Percentiles rank a stretch among this genome's conserved stretches.
Evolutionary conservation across 2,888 invertebrate species (phyloP).

Genomic region (Lochmaea crataegi): DNA sequence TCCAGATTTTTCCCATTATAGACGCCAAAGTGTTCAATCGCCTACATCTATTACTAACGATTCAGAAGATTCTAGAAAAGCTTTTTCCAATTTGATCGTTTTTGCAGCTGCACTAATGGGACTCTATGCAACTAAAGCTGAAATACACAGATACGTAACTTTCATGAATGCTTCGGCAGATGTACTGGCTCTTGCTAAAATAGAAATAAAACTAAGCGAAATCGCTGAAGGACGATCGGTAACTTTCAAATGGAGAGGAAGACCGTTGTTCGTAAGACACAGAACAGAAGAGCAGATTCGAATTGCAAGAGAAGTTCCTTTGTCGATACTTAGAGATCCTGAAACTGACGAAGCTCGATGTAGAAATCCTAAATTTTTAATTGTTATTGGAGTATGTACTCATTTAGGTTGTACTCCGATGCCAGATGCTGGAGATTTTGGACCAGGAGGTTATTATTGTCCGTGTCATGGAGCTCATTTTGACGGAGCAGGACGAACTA

Average conservation of each 20-base stretch:
- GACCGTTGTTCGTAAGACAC: conserved; percentile 83
- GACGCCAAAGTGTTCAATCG: conserved; percentile 74
- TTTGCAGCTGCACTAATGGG: conserved; percentile 72
- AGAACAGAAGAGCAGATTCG: conserved; percentile 76
- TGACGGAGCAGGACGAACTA: conserved; percentile 78
- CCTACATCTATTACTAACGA: conserved; percentile 69
- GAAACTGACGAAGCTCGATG: conserved; percentile 50
- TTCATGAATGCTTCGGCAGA: conserved; percentile 78
- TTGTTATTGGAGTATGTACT: conserved; percentile 81
- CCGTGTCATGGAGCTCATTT: conserved; percentile 89
- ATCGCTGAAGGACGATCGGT: conserved; percentile 75
- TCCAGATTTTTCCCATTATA: conserved; percentile 88
- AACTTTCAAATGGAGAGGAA: conserved; percentile 81
- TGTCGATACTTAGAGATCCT: conserved; percentile 77
- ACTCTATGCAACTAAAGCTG: conserved; percentile 73
- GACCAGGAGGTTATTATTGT: conserved; percentile 79
- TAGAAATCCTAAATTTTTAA: conserved; percentile 78
- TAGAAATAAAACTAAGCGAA: conserved; percentile 78
- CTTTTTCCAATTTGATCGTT: conserved; percentile 82
- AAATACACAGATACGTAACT: conserved; percentile 68
- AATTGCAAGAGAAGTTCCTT: conserved; percentile 70
- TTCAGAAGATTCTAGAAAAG: conserved; percentile 73
- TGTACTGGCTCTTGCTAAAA: conserved; percentile 79
- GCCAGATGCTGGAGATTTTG: conserved; percentile 73
- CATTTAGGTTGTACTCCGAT: conserved; percentile 89